Evolutionary conservation across 2,888 invertebrate genomes (phyloP), one percentile per base, ranked within the genome.

Genomic region (Andrena dorsata): DNA sequence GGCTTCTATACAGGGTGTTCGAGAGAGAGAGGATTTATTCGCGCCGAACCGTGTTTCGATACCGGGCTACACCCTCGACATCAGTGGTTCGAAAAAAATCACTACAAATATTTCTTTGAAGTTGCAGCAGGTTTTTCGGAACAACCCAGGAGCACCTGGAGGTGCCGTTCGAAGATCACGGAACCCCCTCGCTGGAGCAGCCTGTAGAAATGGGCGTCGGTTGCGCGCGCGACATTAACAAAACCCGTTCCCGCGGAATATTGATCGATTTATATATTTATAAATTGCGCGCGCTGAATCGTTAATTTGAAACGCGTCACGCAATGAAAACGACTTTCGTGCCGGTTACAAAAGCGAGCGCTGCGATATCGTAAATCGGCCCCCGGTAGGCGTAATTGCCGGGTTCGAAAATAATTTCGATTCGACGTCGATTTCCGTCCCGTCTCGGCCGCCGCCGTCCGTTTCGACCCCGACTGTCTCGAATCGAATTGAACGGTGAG

Each of bases 251-350:
- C 75, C 60, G 47, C 20, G 69, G 72, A 82, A 76, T 70, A 76
- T 76, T 64, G 83, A 68, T 80, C 80, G 69, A 83, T 82, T 88
- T 76, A 76, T 82, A 82, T 77, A 56, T 79, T 73, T 70, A 75
- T 77, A 68, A 82, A 78, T 85, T 65, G 70, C 69, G 32, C 61
- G 69, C 56, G 66, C 20, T 26, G 58, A 74, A 82, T 82, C 72
- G 68, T 81, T 71, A 70, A 74, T 81, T 65, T 28, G 56, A 74
- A 65, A 64, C 81, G 69, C 74, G 81, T 65, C 69, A 65, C 81
- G 81, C 82, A 65, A 75, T 10, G 82, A 53, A 69, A 81, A 81
- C 53, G 74, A 81, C 69, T 81, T 28, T 80, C 74, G 60, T 16
- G 63, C 30, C 7, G 47, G 32, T 16, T 23, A 47, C 32, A 56